Conservation (phyloP, 2,888 invertebrate genomes). For the Catocala fraxini region DNA sequence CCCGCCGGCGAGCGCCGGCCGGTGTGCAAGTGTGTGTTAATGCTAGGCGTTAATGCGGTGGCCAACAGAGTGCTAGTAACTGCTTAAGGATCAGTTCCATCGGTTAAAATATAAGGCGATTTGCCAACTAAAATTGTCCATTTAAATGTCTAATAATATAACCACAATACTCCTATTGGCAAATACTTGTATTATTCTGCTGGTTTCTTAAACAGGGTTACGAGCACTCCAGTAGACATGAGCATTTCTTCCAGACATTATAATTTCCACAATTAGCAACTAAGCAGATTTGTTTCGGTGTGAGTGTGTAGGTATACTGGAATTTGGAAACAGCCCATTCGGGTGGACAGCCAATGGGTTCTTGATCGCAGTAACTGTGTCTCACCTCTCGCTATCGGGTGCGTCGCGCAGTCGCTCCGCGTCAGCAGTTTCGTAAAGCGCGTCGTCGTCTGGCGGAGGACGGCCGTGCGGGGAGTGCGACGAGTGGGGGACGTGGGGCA, state of each 20-base stretch:
- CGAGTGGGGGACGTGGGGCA: slow-evolving; percentile 77
- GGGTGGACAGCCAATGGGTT: slow-evolving; percentile 25
- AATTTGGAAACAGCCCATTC: slow-evolving; percentile 21
- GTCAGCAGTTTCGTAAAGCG: slow-evolving; percentile 95
- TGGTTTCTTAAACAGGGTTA: neutral
- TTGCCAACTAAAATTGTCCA: no score
- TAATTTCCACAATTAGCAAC: slow-evolving; percentile 17
- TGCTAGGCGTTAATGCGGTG: neutral
- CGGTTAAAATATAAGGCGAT: no score
- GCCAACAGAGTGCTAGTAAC: neutral
- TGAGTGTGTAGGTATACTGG: slow-evolving; percentile 17
- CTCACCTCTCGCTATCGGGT: slow-evolving; percentile 96
- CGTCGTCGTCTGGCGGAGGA: slow-evolving; percentile 91
- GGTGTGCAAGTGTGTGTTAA: neutral
- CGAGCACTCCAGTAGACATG: neutral
- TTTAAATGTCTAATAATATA: no score
- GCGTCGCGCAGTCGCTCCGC: slow-evolving; percentile 91
- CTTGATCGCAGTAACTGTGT: slow-evolving; percentile 19
- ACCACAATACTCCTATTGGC: no score
- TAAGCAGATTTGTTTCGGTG: slow-evolving; percentile 9
- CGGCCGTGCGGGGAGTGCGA: slow-evolving; percentile 79
- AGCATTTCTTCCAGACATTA: neutral
- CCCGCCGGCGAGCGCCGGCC: slow-evolving; percentile 15
- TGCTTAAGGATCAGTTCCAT: no score
- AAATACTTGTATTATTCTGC: neutral